A percentile compares a stretch with the other conserved stretches of the same genome.
Conservation (phyloP, 2,113 vertebrate genomes). For the Pelobates fuscus region DNA sequence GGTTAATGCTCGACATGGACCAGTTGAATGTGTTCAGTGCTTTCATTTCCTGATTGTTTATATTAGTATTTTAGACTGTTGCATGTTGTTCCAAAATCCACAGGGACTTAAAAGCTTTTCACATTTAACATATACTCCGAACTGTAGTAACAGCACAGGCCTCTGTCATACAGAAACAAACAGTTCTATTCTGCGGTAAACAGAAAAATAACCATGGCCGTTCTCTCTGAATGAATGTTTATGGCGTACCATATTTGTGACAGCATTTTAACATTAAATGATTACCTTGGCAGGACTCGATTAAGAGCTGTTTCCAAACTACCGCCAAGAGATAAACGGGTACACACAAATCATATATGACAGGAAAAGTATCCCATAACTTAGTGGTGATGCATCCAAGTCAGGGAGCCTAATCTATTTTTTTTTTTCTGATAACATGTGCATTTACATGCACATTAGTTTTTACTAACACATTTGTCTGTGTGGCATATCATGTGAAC, state of each 20-base stretch:
- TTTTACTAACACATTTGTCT: background rate
- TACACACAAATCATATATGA: background rate
- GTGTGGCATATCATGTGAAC: constrained; percentile 1
- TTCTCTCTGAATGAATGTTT: too few species aligned
- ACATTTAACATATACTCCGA: background rate
- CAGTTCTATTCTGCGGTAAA: background rate
- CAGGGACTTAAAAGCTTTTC: constrained; percentile 2
- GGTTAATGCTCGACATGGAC: too few species aligned
- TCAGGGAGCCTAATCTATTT: background rate
- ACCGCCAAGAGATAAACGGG: background rate
- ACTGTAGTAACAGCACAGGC: background rate
- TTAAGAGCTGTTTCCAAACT: constrained; percentile 8
- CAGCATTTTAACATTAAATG: background rate
- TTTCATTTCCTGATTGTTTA: background rate
- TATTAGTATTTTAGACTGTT: background rate
- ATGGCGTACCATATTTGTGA: too few species aligned
- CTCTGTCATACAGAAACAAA: background rate
- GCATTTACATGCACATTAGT: background rate
- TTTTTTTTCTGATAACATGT: constrained; percentile 22
- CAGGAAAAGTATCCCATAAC: constrained; percentile 5
- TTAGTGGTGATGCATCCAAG: constrained; percentile 33
- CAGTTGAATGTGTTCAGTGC: too few species aligned
- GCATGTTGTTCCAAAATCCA: background rate
- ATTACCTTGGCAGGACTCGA: background rate
- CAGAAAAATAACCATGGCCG: background rate